Evolutionary conservation across 2,113 vertebrate genomes (phyloP).

Genomic region (Emberiza fucata): DNA sequence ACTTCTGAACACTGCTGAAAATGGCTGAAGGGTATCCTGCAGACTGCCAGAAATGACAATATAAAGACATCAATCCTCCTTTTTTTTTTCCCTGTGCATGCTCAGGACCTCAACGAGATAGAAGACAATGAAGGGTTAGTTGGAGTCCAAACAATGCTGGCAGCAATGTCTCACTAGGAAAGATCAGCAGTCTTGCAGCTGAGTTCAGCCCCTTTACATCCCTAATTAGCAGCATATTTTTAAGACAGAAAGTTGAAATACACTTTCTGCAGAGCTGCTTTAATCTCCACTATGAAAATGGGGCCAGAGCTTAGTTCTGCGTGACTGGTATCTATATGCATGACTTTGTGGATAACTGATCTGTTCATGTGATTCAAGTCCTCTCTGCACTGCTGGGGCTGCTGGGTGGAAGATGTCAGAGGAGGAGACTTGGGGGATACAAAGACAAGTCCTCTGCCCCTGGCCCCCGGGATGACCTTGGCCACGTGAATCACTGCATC

Average conservation of each 20-base stretch:
- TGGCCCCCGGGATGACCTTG: not conserved
- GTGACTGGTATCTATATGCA: constrained; percentile 15
- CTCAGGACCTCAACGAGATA: constrained; percentile 18
- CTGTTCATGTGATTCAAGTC: not conserved
- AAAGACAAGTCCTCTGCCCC: not conserved
- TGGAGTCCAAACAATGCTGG: constrained; percentile 58
- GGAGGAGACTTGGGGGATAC: not conserved
- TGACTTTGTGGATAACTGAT: constrained; percentile 12
- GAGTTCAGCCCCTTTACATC: constrained; percentile 54
- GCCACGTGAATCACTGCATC: not conserved
- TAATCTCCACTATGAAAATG: constrained; percentile 29
- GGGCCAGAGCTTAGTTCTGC: constrained; percentile 35
- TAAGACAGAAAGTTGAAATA: constrained; percentile 54
- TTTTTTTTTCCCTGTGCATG: not conserved
- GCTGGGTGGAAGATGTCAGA: not conserved
- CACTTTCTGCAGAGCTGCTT: constrained; percentile 40
- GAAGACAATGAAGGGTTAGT: constrained; percentile 63
- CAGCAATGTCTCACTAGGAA: constrained; percentile 38
- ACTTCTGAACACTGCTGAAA: constrained; percentile 52
- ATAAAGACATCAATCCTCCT: constrained; percentile 46
- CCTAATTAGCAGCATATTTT: constrained; percentile 61
- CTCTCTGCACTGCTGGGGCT: not conserved
- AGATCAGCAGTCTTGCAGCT: constrained; percentile 48
- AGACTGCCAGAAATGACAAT: constrained; percentile 53
- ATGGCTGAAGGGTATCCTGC: constrained; percentile 54